Evolutionary conservation across 2,797 vertebrate species (phyloP).

Genomic region (Gastrophryne carolinensis): DNA sequence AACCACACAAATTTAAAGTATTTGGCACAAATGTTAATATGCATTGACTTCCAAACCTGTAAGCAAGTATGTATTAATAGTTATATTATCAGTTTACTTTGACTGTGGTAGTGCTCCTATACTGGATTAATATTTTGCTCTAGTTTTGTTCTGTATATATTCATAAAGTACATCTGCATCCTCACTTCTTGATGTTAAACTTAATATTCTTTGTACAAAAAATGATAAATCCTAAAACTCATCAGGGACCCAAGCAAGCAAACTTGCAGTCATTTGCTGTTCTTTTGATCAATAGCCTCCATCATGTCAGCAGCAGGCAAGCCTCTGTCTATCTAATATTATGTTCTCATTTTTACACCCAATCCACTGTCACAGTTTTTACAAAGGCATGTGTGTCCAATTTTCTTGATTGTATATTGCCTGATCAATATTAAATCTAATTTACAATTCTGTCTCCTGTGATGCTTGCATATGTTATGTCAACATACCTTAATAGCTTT

Average conservation of each 20-base stretch:
- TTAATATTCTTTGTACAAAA: constrained; percentile 32
- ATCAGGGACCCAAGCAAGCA: constrained; percentile 25
- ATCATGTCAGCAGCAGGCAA: constrained; percentile 51
- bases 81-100: too few relatives aligned
- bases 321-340: constrained; percentile 57
- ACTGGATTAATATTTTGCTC: too few relatives aligned
- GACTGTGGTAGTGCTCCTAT: too few relatives aligned
- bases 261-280: constrained; percentile 40
- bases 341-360: constrained; percentile 63
- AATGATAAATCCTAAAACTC: constrained; percentile 41
- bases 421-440: constrained; percentile 76
- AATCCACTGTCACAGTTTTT: constrained; percentile 60
- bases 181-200: neutral
- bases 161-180: constrained; percentile 4
- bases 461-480: constrained; percentile 73
- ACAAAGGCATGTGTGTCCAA: constrained; percentile 60
- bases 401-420: constrained; percentile 63
- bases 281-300: constrained; percentile 48
- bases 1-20: too few relatives aligned
- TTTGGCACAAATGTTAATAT: too few relatives aligned
- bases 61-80: too few relatives aligned
- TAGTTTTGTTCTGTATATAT: neutral
- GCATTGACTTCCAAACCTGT: too few relatives aligned
- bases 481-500: constrained; percentile 70
- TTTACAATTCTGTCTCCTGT: constrained; percentile 66